These are phyloP conservation scores for Polyommatus iphigenia DNA, from an alignment of 2,888 invertebrate species.

Conservation along the genomic window DNA sequence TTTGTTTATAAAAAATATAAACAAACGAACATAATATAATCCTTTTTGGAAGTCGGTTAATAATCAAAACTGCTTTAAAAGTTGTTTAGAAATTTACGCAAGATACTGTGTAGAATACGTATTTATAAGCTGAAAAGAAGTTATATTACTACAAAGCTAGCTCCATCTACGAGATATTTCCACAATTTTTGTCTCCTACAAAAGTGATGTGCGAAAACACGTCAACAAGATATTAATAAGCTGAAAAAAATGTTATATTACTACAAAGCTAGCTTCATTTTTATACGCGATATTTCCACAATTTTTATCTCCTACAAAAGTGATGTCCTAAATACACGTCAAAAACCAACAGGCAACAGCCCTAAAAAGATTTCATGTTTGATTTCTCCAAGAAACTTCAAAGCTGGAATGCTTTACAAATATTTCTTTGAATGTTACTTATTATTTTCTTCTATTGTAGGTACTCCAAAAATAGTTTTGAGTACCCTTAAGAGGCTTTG, in stretches of 20 bases:
- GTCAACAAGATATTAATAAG: neutral
- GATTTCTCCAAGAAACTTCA: neutral
- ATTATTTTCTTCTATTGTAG: neutral
- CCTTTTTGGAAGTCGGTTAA: no score
- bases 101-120: no score
- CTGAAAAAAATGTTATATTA: no score
- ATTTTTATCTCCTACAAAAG: neutral
- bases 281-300: no score
- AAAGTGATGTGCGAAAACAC: neutral
- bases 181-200: neutral
- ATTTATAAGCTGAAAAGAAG: no score
- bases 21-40: no score
- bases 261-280: no score
- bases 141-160: no score
- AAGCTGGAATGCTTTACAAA: neutral
- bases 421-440: neutral
- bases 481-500: neutral
- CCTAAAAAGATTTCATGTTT: constrained; percentile 1
- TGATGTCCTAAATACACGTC: neutral
- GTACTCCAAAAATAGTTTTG: neutral
- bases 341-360: neutral
- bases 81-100: no score
- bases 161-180: no score
- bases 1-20: no score
- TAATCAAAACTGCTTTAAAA: no score